A percentile compares a stretch with the other conserved stretches of the same genome.
These are phyloP conservation scores for Butorides virescens DNA, from an alignment of 2,113 vertebrate genomes.

Conservation along the genomic window DNA sequence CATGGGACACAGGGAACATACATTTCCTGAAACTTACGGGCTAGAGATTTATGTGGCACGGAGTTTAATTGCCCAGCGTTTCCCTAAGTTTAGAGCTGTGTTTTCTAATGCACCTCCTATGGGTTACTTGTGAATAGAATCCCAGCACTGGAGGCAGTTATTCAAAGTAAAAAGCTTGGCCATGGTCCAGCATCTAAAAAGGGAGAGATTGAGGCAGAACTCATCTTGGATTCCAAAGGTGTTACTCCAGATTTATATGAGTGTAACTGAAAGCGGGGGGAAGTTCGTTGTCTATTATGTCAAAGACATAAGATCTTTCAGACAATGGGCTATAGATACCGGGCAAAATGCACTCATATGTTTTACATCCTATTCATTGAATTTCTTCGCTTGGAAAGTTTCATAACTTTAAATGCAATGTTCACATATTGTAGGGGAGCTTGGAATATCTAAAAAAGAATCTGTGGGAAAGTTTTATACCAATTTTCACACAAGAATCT, in stretches of 20 bases:
- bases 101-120: background rate
- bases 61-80: background rate
- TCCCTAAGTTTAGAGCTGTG: background rate
- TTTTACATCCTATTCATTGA: background rate
- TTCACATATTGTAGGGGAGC: background rate
- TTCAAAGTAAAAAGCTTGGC: constrained; percentile 8
- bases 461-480: background rate
- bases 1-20: too few species aligned
- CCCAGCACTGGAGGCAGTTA: background rate
- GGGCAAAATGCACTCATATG: background rate
- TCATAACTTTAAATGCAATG: background rate
- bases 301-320: background rate
- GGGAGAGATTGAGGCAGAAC: background rate
- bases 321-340: background rate
- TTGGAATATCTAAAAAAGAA: background rate
- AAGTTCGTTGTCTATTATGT: background rate
- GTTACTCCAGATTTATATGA: constrained; percentile 15
- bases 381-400: background rate
- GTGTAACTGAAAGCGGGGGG: constrained; percentile 20
- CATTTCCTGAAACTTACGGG: background rate
- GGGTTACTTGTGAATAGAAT: background rate
- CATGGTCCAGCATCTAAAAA: background rate
- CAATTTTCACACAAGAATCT: background rate
- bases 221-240: constrained; percentile 39
- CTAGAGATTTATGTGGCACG: background rate